Base-by-base conservation (phyloP, 2,113 vertebrate species). In the Euleptes europaea region DNA sequence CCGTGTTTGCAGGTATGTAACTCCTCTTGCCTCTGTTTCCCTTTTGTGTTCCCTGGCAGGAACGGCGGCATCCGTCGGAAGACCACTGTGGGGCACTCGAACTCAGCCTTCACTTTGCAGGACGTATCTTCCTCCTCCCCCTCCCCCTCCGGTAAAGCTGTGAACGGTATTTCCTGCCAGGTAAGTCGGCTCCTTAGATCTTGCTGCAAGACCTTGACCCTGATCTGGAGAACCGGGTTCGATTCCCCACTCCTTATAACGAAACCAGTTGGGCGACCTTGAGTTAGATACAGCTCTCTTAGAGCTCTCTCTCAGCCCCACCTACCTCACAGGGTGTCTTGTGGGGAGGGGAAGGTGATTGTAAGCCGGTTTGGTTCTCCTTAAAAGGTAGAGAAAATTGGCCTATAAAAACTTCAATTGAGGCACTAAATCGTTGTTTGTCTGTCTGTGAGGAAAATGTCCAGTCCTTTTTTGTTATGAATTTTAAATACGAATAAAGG, bases 51-150 rank as follows among this genome's bases (percentile, higher is more conserved):
- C 15, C 33, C 0, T 14, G 57, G 54, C 92, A 94, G 94, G 91
- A 93, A 2, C 1, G 86, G 89, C 57, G 13, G 89, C 10, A 0
- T 42, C 0, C 1, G 65, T 12, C 76, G 81, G 35, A 94, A 89
- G 35, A 54, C 75, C 0, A 75, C 33, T 0, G 0, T 51, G 10
- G 91, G 89, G 35, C 87, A 38, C 11, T 38, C 90, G 28, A 94
- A 93, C 83, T 84, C 91, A 26, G 92, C 91, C 60, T 94, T 95
- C 80, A 92, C 76, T 40, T 60, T 95, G 86, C 74, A 92, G 65
- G 90, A 91, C 35, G 33, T 94, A 47, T 85, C 91, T 81, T 84
- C 86, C 35, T 47, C 54, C 54, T 83, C 90, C 82, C 84, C 86
- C 21, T 78, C 89, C 83, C 85, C 86, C 23, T 82, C 87, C 5